Evolutionary conservation across 2,113 vertebrate species (phyloP).

Genomic region (Glaucidium brasilianum): DNA sequence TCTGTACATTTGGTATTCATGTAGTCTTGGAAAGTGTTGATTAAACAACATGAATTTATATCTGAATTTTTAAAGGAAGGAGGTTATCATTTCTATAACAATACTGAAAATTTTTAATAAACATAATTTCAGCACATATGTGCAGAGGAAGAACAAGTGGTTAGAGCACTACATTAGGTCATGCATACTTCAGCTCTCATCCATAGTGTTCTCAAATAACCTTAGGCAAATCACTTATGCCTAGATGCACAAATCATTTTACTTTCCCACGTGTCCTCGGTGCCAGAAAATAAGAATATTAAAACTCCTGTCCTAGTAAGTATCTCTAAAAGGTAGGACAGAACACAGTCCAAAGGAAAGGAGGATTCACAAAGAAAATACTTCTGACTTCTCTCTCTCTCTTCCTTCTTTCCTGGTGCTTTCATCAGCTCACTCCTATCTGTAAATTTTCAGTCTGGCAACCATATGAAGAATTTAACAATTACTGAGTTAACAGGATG

Average conservation of each 20-base stretch:
- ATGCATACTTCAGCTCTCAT: neutral
- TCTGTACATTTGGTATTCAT: constrained; percentile 65
- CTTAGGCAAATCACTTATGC: neutral
- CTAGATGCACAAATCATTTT: neutral
- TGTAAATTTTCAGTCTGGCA: neutral
- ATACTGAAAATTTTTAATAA: neutral
- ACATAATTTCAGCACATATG: neutral
- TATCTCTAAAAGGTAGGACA: neutral
- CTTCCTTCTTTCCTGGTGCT: neutral
- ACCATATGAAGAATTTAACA: neutral
- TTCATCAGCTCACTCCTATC: neutral
- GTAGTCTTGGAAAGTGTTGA: constrained; percentile 63
- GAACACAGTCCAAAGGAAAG: neutral
- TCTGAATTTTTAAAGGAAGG: neutral
- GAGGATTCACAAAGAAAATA: neutral
- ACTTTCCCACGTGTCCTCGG: neutral
- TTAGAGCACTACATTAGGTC: neutral
- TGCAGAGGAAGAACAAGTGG: neutral
- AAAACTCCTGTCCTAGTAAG: neutral
- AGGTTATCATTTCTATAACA: neutral
- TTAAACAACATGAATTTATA: constrained; percentile 56
- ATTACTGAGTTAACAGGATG: neutral
- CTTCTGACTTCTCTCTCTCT: neutral
- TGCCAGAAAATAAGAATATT: neutral
- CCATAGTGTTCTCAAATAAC: neutral